Conservation (phyloP, 2,888 invertebrate genomes). For the Leptopterna dolabrata region DNA sequence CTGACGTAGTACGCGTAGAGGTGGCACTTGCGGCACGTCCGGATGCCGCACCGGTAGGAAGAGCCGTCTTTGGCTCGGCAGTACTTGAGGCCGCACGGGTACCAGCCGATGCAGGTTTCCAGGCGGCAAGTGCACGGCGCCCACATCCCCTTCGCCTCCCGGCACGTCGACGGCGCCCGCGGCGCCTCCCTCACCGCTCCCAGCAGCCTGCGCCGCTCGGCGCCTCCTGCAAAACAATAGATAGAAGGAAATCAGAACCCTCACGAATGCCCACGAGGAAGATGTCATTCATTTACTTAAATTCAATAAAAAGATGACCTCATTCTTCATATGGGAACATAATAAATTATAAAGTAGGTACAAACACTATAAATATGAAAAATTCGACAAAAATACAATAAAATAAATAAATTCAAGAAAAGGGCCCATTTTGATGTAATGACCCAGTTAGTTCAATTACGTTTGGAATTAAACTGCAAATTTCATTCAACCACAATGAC, state of each 20-base stretch:
- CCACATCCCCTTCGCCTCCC: slow-evolving; percentile 76
- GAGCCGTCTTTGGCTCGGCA: slow-evolving; percentile 81
- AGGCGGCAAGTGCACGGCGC: slow-evolving; percentile 86
- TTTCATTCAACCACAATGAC: too few relatives aligned
- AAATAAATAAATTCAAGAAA: too few relatives aligned
- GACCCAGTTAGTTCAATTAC: too few relatives aligned
- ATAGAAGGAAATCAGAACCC: neutral
- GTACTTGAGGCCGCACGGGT: slow-evolving; percentile 94
- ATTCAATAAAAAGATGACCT: too few relatives aligned
- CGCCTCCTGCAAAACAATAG: slow-evolving; percentile 71
- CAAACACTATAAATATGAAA: too few relatives aligned
- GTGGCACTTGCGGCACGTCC: slow-evolving; percentile 92
- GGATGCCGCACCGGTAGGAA: slow-evolving; percentile 87
- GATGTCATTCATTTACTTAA: too few relatives aligned
- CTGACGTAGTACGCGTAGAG: slow-evolving; percentile 87
- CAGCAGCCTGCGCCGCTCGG: slow-evolving; percentile 76
- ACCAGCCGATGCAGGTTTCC: slow-evolving; percentile 94
- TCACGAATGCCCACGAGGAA: too few relatives aligned
- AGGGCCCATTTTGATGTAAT: too few relatives aligned
- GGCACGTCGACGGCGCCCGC: slow-evolving; percentile 69
- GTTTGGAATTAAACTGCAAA: too few relatives aligned
- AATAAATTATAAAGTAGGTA: too few relatives aligned
- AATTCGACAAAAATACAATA: too few relatives aligned
- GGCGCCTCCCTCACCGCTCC: slow-evolving; percentile 75
- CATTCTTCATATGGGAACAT: too few relatives aligned